Evolutionary conservation across 2,797 vertebrate genomes (phyloP), one percentile per base, ranked within the genome.

Genomic region (Sphaeramia orbicularis): DNA sequence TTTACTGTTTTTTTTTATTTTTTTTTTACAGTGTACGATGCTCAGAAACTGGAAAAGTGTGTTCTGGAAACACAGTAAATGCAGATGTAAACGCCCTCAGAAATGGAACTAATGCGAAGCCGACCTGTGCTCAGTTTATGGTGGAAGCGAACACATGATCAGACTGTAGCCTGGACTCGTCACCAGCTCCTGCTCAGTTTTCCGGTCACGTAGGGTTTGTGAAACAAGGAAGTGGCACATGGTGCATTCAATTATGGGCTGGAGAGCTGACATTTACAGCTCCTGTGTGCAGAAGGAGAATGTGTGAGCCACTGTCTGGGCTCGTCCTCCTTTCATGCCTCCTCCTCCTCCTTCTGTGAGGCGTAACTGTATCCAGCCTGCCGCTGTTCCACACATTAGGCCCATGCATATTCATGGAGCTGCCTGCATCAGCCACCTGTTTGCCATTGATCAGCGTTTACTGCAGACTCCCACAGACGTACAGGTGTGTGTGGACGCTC

Each of bases 191-290:
- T 1, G 4, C 72, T 85, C 61, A 55, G 69, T 65, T 32, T 72
- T 69, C 76, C 24, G 15, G 53, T 80, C 78, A 85, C 66, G 64
- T n/a, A 47, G 38, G n/a, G 15, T 1, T 16, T 63, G 71, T 57
- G 77, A 53, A 58, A 71, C 65, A 57, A 72, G 61, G 71, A 83
- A 55, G 75, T 51, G 54, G 50, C 57, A 12, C 75, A 41, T 14
- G 19, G 56, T 58, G 68, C 57, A 59, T 85, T 69, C 47, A 63
- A 80, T 87, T 66, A 74, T 12, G 13, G 54, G 53, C 61, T 55
- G 59, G 65, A 51, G 43, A 51, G n/a, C 57, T 86, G 86, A 90
- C 84, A 85, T 86, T 87, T 80, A 37, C 41, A 14, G 27, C 37
- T 75, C 56, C 62, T 61, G 66, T 53, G 56, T 56, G 41, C 54